phyloP scores from a whole-genome alignment of 2,888 invertebrate species.

The Amphipyra berbera region DNA sequence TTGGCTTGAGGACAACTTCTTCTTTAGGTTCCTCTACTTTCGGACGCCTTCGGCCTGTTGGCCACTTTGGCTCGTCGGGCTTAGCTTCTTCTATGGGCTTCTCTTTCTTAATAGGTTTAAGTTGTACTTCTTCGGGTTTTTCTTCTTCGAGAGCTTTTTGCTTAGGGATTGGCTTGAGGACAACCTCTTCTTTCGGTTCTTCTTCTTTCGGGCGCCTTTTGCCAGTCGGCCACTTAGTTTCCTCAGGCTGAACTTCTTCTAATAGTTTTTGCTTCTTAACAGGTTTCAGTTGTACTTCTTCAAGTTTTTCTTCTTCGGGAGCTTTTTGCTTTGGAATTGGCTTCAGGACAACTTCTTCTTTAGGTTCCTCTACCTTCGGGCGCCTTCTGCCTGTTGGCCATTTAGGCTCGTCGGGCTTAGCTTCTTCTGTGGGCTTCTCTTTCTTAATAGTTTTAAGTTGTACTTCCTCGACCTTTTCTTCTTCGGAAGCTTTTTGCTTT shows the following conservation, averaged over 20 bases:
- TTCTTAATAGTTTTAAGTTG: slow-evolving; percentile 63
- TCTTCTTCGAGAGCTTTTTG: slow-evolving; percentile 65
- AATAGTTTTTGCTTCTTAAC: slow-evolving; percentile 51
- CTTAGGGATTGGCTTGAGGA: slow-evolving; percentile 76
- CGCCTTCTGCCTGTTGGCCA: slow-evolving; percentile 64
- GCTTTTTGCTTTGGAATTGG: slow-evolving; percentile 63
- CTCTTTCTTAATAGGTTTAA: slow-evolving; percentile 68
- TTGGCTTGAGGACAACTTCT: slow-evolving; percentile 51
- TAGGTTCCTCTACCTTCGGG: slow-evolving; percentile 67
- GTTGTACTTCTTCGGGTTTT: slow-evolving; percentile 76
- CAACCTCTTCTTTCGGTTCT: slow-evolving; percentile 68
- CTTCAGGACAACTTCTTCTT: slow-evolving; percentile 67
- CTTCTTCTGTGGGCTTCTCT: slow-evolving; percentile 61
- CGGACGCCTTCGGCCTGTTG: slow-evolving; percentile 65
- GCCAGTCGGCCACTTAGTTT: slow-evolving; percentile 65
- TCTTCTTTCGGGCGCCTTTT: slow-evolving; percentile 65
- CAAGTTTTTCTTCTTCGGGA: slow-evolving; percentile 69
- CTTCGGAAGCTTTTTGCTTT: slow-evolving; percentile 43
- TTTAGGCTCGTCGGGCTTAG: slow-evolving; percentile 57
- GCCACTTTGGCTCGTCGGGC: slow-evolving; percentile 64
- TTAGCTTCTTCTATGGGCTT: slow-evolving; percentile 61
- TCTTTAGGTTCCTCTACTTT: slow-evolving; percentile 70
- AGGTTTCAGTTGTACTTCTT: slow-evolving; percentile 69
- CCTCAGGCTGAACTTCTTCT: slow-evolving; percentile 73
- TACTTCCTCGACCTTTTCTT: slow-evolving; percentile 65